Base-by-base conservation (phyloP, 1,140 invertebrate species). In the Babylonia areolata region DNA sequence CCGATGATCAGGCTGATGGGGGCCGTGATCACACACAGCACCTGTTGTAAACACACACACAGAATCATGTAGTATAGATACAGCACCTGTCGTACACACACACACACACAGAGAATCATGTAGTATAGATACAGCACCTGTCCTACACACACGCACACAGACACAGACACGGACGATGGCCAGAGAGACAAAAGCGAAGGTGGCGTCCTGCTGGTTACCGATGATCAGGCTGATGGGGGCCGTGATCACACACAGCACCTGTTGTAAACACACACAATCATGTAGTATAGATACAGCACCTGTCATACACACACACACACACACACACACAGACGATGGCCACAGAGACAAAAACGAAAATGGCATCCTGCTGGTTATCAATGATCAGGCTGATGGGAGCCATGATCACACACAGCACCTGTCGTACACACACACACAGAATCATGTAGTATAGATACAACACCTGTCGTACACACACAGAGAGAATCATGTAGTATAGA, bases 191-290 rank as follows among this genome's bases (percentile, higher is more conserved):
- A 99, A 99, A 28, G 97, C 97, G 94, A 98, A 99, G 88, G 97
- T 97, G 20, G 99, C 98, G 94, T 99, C 98, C 93, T 99, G 98
- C 93, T 99, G 98, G 88, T 97, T 97, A 82, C 97, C 97, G 88
- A 99, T 99, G 28, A 99, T 98, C 95, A 99, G 96, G 20, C 97
- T 98, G 58, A 99, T 98, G 0, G 99, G 99, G 23, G 97, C 98
- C 17, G 98, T 99, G 92, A 99, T 99, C 84, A 99, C 95, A 93
- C 98, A 99, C 23, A 99, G 95, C 39, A 99, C 94, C 93, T 95
- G 88, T 1, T 6, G n/a, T 39, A 80, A 46, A 17, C 28, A 81
- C 5, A 35, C 0, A 33, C 37, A 11, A 31, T 9, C 0, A 58
- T 3, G 31, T 15, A 54, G 6, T 33, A 20, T n/a, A 40, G 28